phyloP scores from a whole-genome alignment of 2,888 invertebrate genomes.

The Cerastoderma edule region DNA sequence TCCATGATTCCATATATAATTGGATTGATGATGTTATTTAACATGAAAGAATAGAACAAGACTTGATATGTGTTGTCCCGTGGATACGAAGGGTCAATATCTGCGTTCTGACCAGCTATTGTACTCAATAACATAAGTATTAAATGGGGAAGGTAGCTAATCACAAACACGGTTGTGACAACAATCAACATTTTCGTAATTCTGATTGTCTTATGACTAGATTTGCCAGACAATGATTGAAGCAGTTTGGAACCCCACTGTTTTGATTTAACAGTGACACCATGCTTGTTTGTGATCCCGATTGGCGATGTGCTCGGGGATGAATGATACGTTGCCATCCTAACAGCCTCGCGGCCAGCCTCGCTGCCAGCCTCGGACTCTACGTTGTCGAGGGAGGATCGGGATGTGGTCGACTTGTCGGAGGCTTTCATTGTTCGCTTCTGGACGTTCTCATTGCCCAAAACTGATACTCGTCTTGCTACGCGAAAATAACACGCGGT shows the following conservation, averaged over 20 bases:
- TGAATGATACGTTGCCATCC: neutral
- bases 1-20: conserved; percentile 60
- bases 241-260: conserved; percentile 41
- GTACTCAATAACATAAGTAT: conserved; percentile 49
- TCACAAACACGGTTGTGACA: conserved; percentile 50
- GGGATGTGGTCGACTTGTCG: conserved; percentile 24
- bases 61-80: conserved; percentile 53
- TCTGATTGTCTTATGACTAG: conserved; percentile 45
- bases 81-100: conserved; percentile 31
- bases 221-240: conserved; percentile 37
- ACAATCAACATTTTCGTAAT: conserved; percentile 57
- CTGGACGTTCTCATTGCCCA: conserved; percentile 47
- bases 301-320: conserved; percentile 1
- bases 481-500: conserved; percentile 42
- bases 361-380: neutral
- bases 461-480: conserved; percentile 48
- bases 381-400: conserved; percentile 2
- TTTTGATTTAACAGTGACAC: conserved; percentile 23
- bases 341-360: neutral
- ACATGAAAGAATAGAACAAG: conserved; percentile 55
- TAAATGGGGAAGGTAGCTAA: conserved; percentile 54
- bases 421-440: conserved; percentile 28
- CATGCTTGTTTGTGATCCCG: neutral
- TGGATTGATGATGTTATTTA: conserved; percentile 58
- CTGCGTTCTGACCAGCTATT: conserved; percentile 19